Evolutionary conservation across 2,113 vertebrate genomes (phyloP).

Genomic region (zebrafish (Danio rerio)): GRCz12tu NC_133184.1:8846001-8846500

Average conservation of each 20-base stretch:
- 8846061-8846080: background rate
- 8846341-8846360: too few species aligned
- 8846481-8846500: too few species aligned
- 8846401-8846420: too few species aligned
- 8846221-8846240: background rate
- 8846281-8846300: background rate
- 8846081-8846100: background rate
- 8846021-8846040: background rate
- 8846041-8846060: background rate
- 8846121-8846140: background rate
- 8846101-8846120: background rate
- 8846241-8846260: background rate
- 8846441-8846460: too few species aligned
- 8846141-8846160: background rate
- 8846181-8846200: background rate
- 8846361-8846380: too few species aligned
- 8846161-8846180: background rate
- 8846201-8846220: background rate
- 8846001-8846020: constrained; percentile 5
- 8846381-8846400: too few species aligned
- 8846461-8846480: too few species aligned
- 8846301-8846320: background rate
- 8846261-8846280: background rate
- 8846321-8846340: background rate
- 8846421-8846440: too few species aligned